phyloP scores from a whole-genome alignment of 2,888 invertebrate species.

The Drosophila colorata region DNA sequence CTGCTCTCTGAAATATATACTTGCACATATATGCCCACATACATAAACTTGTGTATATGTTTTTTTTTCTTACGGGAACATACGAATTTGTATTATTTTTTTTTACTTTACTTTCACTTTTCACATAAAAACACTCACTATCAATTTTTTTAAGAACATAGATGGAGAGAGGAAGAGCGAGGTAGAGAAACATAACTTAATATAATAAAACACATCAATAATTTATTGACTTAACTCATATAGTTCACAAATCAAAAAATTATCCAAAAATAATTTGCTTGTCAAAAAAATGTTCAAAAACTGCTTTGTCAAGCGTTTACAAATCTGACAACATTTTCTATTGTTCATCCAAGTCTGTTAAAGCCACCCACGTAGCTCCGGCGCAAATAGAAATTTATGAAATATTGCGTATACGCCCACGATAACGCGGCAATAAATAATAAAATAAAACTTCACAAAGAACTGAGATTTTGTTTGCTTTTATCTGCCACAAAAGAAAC shows the following conservation, averaged over 20 bases:
- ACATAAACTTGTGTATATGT: no score
- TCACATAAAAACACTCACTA: no score
- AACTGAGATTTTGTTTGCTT: constrained; percentile 62
- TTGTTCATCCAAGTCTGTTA: constrained; percentile 29
- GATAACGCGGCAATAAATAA: constrained; percentile 56
- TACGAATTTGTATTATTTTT: no score
- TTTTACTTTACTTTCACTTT: no score
- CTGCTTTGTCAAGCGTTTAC: constrained; percentile 4
- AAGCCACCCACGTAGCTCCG: constrained; percentile 47
- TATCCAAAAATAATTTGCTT: neutral
- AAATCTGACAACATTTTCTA: constrained; percentile 6
- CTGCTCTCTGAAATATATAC: no score
- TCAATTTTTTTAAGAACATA: no score
- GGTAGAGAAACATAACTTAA: no score
- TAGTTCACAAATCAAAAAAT: neutral
- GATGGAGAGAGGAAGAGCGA: no score
- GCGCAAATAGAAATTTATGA: constrained; percentile 50
- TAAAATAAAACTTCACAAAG: constrained; percentile 57
- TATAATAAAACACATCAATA: no score
- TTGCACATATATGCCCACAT: no score
- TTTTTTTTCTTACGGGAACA: no score
- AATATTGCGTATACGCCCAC: constrained; percentile 78
- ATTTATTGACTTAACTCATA: neutral
- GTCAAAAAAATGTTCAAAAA: neutral
- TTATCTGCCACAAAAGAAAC: constrained; percentile 62